Conservation (phyloP, 2,113 vertebrate species). For the Oreamnos americanus region DNA sequence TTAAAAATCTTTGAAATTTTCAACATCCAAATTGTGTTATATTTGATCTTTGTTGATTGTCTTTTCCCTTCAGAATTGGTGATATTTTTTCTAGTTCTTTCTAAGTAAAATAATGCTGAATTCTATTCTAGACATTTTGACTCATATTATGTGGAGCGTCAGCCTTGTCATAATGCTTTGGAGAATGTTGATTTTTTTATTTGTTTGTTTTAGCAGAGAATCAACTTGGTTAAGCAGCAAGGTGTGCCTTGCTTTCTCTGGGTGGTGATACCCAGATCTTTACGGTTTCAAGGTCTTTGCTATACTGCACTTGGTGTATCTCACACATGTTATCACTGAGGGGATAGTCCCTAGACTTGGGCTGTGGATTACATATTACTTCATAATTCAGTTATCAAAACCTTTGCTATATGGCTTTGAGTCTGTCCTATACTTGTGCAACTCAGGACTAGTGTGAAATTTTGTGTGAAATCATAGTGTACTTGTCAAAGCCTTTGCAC, state of each 20-base stretch:
- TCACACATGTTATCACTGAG: background rate
- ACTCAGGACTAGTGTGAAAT: background rate
- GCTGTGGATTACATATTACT: background rate
- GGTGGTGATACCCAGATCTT: background rate
- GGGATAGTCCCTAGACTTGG: background rate
- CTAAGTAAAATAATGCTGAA: background rate
- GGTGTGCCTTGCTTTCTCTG: background rate
- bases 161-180: background rate
- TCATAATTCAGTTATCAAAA: background rate
- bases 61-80: background rate
- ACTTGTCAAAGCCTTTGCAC: background rate
- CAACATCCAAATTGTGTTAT: background rate
- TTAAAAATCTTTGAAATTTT: background rate
- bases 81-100: background rate
- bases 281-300: background rate
- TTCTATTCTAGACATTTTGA: background rate
- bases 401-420: background rate
- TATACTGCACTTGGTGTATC: background rate
- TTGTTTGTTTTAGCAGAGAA: background rate
- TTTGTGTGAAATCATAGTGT: background rate
- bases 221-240: background rate
- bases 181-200: background rate
- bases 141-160: background rate
- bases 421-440: background rate
- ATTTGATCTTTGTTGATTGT: background rate